Evolutionary conservation across 2,888 invertebrate species (phyloP), one percentile per base, ranked within the genome.

Genomic region (Polydesmus complanatus): DNA sequence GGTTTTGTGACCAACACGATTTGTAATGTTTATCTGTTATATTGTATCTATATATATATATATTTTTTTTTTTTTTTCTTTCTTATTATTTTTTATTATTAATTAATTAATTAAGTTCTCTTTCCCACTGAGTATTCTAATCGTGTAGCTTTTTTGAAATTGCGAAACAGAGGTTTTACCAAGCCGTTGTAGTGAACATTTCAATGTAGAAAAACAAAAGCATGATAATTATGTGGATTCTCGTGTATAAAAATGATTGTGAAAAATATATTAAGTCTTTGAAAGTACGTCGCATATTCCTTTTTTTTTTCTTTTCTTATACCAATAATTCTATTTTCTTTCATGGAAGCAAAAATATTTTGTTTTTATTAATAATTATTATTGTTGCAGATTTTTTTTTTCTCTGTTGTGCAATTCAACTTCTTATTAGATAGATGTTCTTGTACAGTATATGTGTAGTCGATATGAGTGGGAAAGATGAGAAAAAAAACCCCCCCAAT

Each of bases 11-110:
- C 50, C 57, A 57, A 50, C 57, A 8, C 37, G 37, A 37, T 37
- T 57, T 57, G 57, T 57, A 57, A 57, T 57, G 57, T 57, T 57
- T 57, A 48, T 48, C 57, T 57, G 57, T 57, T 51, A 19, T 57
- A 57, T 57, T n/a, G 14, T 37, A 5, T 37, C 37, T 37, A 57
- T 57, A 57, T 57, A 57, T 27, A 57, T 37, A 37, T 37, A 37
- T 37, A 26, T 57, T 25, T 57, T 49, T 57, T 49, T 49, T 49
- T 57, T 51, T 8, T 51, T 51, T 51, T 3, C 5, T 47, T 57
- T 49, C 49, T 57, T 57, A 27, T 56, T 56, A 47, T 19, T 47
- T 27, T 56, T 56, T 56, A 47, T 56, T 37, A 27, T 56, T 56
- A n/a, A n/a, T n/a, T n/a, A n/a, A n/a, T n/a, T n/a, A n/a, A n/a